These are phyloP conservation scores for Odocoileus hemionus DNA, from an alignment of 2,113 vertebrate genomes.

Conservation along the genomic window DNA sequence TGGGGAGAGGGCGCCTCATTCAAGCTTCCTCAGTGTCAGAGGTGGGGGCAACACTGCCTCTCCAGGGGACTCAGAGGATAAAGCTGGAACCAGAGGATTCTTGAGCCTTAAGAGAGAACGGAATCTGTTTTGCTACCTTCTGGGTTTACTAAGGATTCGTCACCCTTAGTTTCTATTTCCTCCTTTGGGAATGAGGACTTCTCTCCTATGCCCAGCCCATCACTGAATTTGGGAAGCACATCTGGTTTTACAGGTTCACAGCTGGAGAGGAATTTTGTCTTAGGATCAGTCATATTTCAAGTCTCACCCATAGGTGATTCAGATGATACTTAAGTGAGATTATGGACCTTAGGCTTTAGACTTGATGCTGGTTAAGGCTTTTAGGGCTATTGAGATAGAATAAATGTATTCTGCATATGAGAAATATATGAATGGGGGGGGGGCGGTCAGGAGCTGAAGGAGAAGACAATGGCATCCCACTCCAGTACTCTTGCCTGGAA, in stretches of 20 bases:
- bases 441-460: not conserved
- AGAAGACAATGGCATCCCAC: too few relatives aligned
- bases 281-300: not conserved
- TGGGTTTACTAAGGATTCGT: not conserved
- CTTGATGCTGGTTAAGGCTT: not conserved
- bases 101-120: not conserved
- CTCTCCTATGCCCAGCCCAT: not conserved
- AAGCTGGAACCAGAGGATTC: not conserved
- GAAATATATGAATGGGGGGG: not conserved
- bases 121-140: not conserved
- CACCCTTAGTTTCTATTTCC: not conserved
- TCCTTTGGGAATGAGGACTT: not conserved
- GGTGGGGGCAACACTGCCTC: not conserved
- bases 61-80: not conserved
- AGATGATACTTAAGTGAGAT: not conserved
- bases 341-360: not conserved
- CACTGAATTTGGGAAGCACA: not conserved
- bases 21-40: not conserved
- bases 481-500: too few relatives aligned
- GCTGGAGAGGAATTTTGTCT: not conserved
- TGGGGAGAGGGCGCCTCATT: not conserved
- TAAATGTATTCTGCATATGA: not conserved
- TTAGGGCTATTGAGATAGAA: not conserved
- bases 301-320: not conserved
- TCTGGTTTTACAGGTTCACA: not conserved